Percentiles rank a stretch among this genome's conserved stretches.
phyloP scores from a whole-genome alignment of 2,888 invertebrate genomes.

The Candidula unifasciata region DNA sequence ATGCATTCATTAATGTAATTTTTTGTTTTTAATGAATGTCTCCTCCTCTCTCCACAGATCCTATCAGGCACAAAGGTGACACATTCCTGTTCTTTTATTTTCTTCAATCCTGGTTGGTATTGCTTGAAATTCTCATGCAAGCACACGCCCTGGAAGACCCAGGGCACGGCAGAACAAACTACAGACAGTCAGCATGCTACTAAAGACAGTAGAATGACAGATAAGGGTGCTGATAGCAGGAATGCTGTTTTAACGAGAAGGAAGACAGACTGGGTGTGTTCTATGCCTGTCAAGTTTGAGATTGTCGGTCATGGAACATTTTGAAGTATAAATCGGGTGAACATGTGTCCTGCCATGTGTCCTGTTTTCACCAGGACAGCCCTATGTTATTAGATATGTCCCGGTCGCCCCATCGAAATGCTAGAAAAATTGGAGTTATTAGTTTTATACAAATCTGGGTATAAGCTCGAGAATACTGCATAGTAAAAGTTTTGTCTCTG shows the following conservation, averaged over 20 bases:
- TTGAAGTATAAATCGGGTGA: not conserved
- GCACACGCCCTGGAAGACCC: not conserved
- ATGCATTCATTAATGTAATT: not conserved
- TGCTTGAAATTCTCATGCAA: constrained; percentile 42
- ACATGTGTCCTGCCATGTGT: no score
- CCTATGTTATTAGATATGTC: no score
- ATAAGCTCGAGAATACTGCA: no score
- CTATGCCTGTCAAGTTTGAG: constrained; percentile 33
- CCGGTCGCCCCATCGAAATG: no score
- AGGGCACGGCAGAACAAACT: not conserved
- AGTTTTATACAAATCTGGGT: no score
- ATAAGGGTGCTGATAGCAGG: not conserved
- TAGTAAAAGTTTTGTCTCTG: no score
- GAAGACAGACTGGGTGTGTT: constrained; percentile 34
- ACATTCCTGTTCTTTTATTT: constrained; percentile 52
- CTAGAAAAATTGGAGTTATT: no score
- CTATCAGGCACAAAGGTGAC: not conserved
- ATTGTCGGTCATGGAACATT: not conserved
- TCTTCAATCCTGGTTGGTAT: constrained; percentile 52
- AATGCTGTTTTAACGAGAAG: not conserved
- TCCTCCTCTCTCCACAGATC: constrained; percentile 28
- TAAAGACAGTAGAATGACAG: no score
- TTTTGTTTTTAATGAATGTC: not conserved
- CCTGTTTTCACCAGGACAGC: no score
- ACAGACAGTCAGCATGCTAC: not conserved